A percentile compares a stretch with the other conserved stretches of the same genome.
phyloP scores from a whole-genome alignment of 1,140 invertebrate species.

The Drosophila sp. region DNA sequence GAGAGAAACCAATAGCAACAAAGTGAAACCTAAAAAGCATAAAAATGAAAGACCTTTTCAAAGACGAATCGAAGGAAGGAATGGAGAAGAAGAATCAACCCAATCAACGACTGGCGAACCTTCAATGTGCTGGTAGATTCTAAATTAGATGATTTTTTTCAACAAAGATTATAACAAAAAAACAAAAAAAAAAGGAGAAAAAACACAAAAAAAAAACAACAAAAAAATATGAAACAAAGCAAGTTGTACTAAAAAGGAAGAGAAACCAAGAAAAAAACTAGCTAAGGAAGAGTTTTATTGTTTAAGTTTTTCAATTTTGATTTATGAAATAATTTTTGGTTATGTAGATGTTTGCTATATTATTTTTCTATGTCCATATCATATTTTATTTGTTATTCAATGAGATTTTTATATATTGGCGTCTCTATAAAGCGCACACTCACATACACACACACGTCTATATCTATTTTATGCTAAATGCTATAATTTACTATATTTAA shows the following conservation, averaged over 20 bases:
- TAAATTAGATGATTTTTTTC: slow-evolving; percentile 69
- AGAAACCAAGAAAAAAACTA: slow-evolving; percentile 46
- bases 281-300: slow-evolving; percentile 28
- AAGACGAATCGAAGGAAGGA: slow-evolving; percentile 60
- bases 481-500: slow-evolving; percentile 46
- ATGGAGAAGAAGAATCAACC: slow-evolving; percentile 48
- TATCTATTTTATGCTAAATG: slow-evolving; percentile 2
- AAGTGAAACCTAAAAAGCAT: slow-evolving; percentile 13
- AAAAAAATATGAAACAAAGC: slow-evolving; percentile 36
- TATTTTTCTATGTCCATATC: slow-evolving; percentile 65
- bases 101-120: slow-evolving; percentile 78
- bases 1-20: slow-evolving; percentile 36
- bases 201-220: slow-evolving; percentile 15
- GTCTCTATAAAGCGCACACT: slow-evolving; percentile 52
- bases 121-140: slow-evolving; percentile 75
- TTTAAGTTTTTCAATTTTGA: slow-evolving; percentile 72
- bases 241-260: slow-evolving; percentile 60
- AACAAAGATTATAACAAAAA: slow-evolving; percentile 17
- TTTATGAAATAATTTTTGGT: slow-evolving; percentile 56
- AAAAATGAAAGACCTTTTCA: slow-evolving; percentile 79
- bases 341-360: slow-evolving; percentile 72
- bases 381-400: slow-evolving; percentile 73
- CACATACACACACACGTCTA: slow-evolving; percentile 37
- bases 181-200: slow-evolving; percentile 22
- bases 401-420: slow-evolving; percentile 69